Base-by-base conservation (phyloP, 2,888 invertebrate genomes). In the Agonopterix subpropinquella region DNA sequence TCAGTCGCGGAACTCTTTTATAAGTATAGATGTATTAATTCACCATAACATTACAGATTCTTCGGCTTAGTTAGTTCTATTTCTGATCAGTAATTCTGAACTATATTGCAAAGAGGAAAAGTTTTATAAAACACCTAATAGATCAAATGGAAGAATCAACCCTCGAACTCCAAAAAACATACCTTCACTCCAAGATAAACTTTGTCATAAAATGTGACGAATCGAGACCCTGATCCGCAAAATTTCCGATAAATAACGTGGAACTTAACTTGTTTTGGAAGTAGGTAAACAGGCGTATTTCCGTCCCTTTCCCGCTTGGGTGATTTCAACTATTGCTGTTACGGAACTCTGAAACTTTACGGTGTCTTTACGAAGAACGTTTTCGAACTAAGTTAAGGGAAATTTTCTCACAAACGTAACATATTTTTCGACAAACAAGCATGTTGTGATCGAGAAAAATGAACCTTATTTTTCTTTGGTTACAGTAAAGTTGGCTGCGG, bases 191-290 rank as follows among this genome's bases (percentile, higher is more conserved):
- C 4, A 28, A 18, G 15, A 44, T 28, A 44, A 28, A 15, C 10
- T 43, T 15, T 18, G 18, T 44, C 35, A 28, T 28, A 28, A 28
- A 28, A 28, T 28, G 4, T 28, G 28, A 28, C 28, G 28, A 28
- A 28, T 28, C 10, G 39, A 39, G 39, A 39, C 39, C 10, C 11
- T 46, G 46, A 46, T 46, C 41, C 46, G 28, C 28, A 13, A 11
- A 46, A 41, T 41, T 46, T 41, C 46, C 18, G 13, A 39, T 39
- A 46, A 46, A 28, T 46, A 28, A 11, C 11, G 41, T 10, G 18
- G 13, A 37, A 15, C 45, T 46, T 39, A 46, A 41, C 18, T 46
- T 46, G 46, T 46, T 46, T 46, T 13, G 41, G 8, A 41, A 46
- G 18, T 45, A 39, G 18, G 18, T 10, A 18, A 15, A 15, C 15